Base-by-base conservation (phyloP, 2,113 vertebrate species). In the Orycteropus afer region DNA sequence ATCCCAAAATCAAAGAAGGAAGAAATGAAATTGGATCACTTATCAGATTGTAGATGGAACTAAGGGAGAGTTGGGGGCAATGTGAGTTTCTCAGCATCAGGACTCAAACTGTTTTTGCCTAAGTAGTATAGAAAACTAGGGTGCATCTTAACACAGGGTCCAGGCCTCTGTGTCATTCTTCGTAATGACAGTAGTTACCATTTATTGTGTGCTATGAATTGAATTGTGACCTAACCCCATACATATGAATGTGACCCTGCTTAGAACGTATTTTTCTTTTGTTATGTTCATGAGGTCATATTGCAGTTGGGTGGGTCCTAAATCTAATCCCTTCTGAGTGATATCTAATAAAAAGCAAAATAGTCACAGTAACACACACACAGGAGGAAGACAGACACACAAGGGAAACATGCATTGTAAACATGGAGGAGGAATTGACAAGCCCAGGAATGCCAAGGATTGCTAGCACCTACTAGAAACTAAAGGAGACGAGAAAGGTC, bases 1-100 rank as follows among this genome's bases (percentile, higher is more conserved):
- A 29, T 9, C 55, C 8, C 84, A 92, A 90, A 94, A 59, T 20
- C 37, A 89, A 57, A 94, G 69, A 47, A 86, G 34, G 57, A 91
- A 18, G 6, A 89, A 74, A 65, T 53, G 53, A 69, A 6, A 61
- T 23, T 49, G 11, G 59, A 11, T 91, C 17, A 83, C 51, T 81
- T 15, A 77, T 95, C 17, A 78, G 85, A 90, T n/a, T 91, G 12
- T 80, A 42, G 37, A 53, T 34, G 37, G 73, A 17, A 65, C 22
- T 29, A 53, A 65, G 18, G 37, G 27, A 86, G n/a, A 89, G 0
- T 18, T 63, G 59, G 23, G 1, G 6, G 18, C n/a, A 29, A 27
- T 22, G 40, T 45, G 53, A 83, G 59, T 42, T 77, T 11, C 29
- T 73, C 32, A n/a, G 51, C 11, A 53, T 13, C 45, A 81, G 22